A percentile compares a stretch with the other conserved stretches of the same genome.
These are phyloP conservation scores for Paratrypauchen microcephalus DNA, from an alignment of 2,797 vertebrate species.

Conservation along the genomic window DNA sequence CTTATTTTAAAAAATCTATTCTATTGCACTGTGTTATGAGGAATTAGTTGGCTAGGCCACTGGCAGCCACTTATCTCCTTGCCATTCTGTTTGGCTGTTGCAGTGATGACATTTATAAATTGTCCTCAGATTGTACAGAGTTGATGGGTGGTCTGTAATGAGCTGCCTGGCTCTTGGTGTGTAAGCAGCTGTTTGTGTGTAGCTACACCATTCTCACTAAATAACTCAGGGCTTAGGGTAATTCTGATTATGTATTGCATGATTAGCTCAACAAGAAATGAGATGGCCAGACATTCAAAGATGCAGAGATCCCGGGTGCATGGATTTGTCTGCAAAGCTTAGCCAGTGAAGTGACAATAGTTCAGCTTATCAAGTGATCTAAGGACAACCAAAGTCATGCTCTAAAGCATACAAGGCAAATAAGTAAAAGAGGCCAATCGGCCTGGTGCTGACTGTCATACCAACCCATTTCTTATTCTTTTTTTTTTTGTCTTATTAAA, in stretches of 20 bases:
- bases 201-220: slow-evolving; percentile 46
- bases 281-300: slow-evolving; percentile 35
- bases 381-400: slow-evolving; percentile 10
- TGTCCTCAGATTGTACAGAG: slow-evolving; percentile 48
- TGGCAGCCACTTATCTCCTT: neutral
- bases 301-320: slow-evolving; percentile 37
- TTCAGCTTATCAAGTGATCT: slow-evolving; percentile 11
- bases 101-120: slow-evolving; percentile 33
- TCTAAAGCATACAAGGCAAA: neutral
- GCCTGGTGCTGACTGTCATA: neutral
- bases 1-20: neutral
- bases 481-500: too few species aligned
- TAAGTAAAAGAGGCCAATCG: neutral
- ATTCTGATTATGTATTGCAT: slow-evolving; percentile 59
- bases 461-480: too few species aligned
- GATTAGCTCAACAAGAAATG: slow-evolving; percentile 64
- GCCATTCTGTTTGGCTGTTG: neutral
- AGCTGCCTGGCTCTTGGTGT: slow-evolving; percentile 40
- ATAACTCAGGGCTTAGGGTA: slow-evolving; percentile 53
- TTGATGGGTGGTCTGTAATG: slow-evolving; percentile 40
- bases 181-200: slow-evolving; percentile 50
- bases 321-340: slow-evolving; percentile 32
- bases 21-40: neutral
- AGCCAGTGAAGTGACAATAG: slow-evolving; percentile 14
- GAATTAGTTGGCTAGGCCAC: neutral